Conservation (phyloP, 2,113 vertebrate genomes). For the Podocnemis expansa region DNA sequence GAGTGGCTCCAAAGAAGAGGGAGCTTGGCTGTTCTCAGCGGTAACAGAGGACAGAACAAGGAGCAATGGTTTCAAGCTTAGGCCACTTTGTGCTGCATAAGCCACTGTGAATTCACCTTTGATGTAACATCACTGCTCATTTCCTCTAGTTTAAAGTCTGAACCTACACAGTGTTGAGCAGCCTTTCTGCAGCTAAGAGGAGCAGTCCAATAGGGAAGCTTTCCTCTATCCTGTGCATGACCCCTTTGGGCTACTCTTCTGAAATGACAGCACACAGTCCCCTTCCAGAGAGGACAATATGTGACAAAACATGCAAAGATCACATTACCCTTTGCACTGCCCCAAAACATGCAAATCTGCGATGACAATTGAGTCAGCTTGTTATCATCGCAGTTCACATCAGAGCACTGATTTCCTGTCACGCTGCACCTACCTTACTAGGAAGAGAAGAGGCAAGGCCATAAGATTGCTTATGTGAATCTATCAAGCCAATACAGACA, state of each 20-base stretch:
- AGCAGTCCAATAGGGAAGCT: accelerated
- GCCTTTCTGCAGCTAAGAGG: not conserved
- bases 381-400: accelerated
- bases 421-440: accelerated
- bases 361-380: accelerated
- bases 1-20: no score
- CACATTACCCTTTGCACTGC: not conserved
- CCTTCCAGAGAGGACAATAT: accelerated
- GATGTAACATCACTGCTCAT: not conserved
- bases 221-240: not conserved
- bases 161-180: accelerated
- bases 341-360: not conserved
- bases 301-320: accelerated
- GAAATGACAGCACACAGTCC: not conserved
- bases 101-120: accelerated
- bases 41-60: no score
- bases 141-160: not conserved
- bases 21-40: no score
- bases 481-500: not conserved
- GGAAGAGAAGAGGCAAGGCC: not conserved
- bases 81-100: not conserved
- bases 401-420: not conserved
- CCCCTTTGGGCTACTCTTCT: not conserved
- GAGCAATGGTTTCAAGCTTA: no score
- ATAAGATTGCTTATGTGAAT: not conserved